Conservation (phyloP, 2,113 vertebrate genomes). For the Lasiurus borealis region DNA sequence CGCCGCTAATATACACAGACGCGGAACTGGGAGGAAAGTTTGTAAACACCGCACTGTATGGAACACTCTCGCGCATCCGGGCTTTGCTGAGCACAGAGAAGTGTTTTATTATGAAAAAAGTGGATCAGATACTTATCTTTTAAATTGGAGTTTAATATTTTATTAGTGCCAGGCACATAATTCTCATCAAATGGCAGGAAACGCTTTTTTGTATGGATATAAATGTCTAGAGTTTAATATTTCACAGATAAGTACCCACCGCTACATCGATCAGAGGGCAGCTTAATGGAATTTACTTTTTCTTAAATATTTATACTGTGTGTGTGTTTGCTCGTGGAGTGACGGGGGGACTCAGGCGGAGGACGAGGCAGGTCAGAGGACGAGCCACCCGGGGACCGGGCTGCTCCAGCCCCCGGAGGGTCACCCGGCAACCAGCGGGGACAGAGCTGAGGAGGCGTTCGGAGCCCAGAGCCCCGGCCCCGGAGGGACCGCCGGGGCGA, state of each 20-base stretch:
- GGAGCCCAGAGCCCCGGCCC: background rate
- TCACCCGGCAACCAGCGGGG: background rate
- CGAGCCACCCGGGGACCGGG: slow-evolving; percentile 1
- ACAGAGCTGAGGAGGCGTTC: slow-evolving; percentile 18
- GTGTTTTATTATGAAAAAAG: slow-evolving; percentile 93
- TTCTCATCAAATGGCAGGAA: slow-evolving; percentile 93
- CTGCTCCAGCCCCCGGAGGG: background rate
- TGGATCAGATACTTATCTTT: slow-evolving; percentile 94
- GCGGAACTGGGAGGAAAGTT: slow-evolving; percentile 91
- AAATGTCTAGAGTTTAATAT: slow-evolving; percentile 94
- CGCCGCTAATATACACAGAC: slow-evolving; percentile 84
- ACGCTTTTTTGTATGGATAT: slow-evolving; percentile 91
- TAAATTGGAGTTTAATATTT: slow-evolving; percentile 97
- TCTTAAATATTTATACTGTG: slow-evolving; percentile 92
- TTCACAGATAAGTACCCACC: slow-evolving; percentile 91
- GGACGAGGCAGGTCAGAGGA: slow-evolving; percentile 44
- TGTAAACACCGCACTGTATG: slow-evolving; percentile 93
- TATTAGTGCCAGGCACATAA: slow-evolving; percentile 93
- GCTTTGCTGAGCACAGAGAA: slow-evolving; percentile 88
- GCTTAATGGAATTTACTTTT: slow-evolving; percentile 92
- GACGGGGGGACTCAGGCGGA: slow-evolving; percentile 80
- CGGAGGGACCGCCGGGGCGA: background rate
- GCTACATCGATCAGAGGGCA: slow-evolving; percentile 88
- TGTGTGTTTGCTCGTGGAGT: slow-evolving; percentile 88
- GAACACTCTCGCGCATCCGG: slow-evolving; percentile 88